Conservation (phyloP, 1,140 invertebrate species). For the Drosophila erecta region DNA sequence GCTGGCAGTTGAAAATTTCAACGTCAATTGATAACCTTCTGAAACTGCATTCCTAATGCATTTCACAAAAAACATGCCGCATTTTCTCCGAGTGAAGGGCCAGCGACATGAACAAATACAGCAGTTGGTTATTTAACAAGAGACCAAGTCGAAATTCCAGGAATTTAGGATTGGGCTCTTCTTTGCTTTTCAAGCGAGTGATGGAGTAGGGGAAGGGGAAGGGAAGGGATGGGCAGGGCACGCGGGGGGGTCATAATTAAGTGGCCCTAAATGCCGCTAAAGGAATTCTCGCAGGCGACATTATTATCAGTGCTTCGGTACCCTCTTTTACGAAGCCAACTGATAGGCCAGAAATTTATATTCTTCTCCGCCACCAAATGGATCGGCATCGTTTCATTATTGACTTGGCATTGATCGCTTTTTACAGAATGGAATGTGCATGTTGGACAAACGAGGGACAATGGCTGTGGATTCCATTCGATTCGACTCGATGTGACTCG, state of each 20-base stretch:
- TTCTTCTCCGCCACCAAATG: constrained; percentile 13
- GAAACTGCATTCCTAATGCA: background rate
- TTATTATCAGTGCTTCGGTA: constrained; percentile 70
- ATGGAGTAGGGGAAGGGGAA: too few species aligned
- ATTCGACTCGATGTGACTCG: background rate
- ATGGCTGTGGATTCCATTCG: constrained; percentile 5
- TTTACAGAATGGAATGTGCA: constrained; percentile 45
- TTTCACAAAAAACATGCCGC: constrained; percentile 15
- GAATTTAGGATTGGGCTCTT: constrained; percentile 74
- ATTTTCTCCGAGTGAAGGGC: constrained; percentile 13
- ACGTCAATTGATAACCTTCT: background rate
- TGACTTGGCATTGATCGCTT: constrained; percentile 42
- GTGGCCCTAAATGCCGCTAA: constrained; percentile 81
- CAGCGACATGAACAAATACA: constrained; percentile 68
- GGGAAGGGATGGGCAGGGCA: background rate
- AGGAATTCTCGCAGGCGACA: constrained; percentile 81
- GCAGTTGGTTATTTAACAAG: constrained; percentile 77
- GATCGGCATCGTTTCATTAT: constrained; percentile 53
- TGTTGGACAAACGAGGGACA: constrained; percentile 36
- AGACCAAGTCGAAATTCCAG: constrained; percentile 66
- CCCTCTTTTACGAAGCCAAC: constrained; percentile 14
- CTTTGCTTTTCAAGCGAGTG: constrained; percentile 12
- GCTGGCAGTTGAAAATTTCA: background rate
- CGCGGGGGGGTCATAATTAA: constrained; percentile 70
- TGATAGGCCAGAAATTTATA: constrained; percentile 47